phyloP scores from a whole-genome alignment of 1,140 invertebrate genomes.

The Steinernema khuongi region DNA sequence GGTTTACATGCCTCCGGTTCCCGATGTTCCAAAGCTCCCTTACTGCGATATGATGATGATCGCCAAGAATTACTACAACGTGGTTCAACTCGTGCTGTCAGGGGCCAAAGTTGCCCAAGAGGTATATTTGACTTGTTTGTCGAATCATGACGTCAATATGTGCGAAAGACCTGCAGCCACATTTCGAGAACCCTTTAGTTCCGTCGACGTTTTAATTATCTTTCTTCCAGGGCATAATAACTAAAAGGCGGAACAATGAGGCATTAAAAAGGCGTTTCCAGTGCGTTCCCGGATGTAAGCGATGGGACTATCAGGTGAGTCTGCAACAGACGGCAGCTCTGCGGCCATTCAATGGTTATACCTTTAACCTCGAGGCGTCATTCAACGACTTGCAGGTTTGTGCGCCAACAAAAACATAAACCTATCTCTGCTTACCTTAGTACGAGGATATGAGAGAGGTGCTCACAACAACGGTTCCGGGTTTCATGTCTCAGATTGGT shows the following conservation, averaged over 20 bases:
- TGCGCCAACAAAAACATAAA: not conserved
- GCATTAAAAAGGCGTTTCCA: conserved; percentile 30
- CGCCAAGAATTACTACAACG: conserved; percentile 47
- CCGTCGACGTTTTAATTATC: no score
- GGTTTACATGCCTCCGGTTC: conserved; percentile 39
- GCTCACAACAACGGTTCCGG: conserved; percentile 51
- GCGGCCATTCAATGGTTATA: conserved; percentile 37
- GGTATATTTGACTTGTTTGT: conserved; percentile 23
- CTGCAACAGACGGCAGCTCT: conserved; percentile 49
- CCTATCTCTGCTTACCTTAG: conserved; percentile 16
- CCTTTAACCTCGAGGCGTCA: conserved; percentile 49
- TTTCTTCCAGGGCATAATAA: no score
- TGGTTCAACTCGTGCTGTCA: conserved; percentile 50
- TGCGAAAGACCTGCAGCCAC: no score
- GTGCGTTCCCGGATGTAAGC: conserved; percentile 50
- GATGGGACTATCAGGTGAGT: conserved; percentile 53
- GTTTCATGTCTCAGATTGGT: conserved; percentile 58
- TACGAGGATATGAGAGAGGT: conserved; percentile 55
- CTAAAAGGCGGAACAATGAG: no score
- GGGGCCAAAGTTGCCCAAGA: conserved; percentile 49
- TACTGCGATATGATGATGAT: conserved; percentile 38
- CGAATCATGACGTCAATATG: not conserved
- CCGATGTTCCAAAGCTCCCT: conserved; percentile 27
- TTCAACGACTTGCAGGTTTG: conserved; percentile 49
- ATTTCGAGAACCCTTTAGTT: no score